Conservation (phyloP, 2,113 vertebrate species). For the Crotophaga sulcirostris region DNA sequence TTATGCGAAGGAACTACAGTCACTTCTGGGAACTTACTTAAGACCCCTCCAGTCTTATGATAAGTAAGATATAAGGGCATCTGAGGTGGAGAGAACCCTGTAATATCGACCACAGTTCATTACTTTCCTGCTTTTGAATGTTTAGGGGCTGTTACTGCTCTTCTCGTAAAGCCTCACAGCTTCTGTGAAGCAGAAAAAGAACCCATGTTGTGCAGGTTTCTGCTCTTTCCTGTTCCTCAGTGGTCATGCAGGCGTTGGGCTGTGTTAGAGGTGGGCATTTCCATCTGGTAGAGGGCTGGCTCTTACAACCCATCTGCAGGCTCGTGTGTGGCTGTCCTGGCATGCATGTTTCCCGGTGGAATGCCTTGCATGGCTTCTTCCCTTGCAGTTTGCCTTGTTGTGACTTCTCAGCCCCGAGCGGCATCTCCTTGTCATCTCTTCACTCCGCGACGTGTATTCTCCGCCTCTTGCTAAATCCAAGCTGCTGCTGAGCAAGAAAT, state of each 20-base stretch:
- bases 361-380: constrained; percentile 12
- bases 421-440: background rate
- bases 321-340: background rate
- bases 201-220: background rate
- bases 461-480: background rate
- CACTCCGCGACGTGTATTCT: fast-evolving
- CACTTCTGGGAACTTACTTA: constrained; percentile 88
- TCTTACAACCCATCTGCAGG: background rate
- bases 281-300: background rate
- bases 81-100: background rate
- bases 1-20: constrained; percentile 94
- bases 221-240: background rate
- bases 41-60: constrained; percentile 91
- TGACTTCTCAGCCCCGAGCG: background rate
- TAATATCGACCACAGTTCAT: background rate
- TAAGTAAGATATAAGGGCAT: constrained; percentile 85
- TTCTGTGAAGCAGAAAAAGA: background rate
- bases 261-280: background rate
- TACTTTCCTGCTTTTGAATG: constrained; percentile 3
- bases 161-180: background rate
- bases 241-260: background rate
- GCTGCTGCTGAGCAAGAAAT: background rate
- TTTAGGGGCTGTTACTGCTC: background rate
- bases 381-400: background rate
- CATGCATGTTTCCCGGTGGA: background rate